phyloP scores from a whole-genome alignment of 2,113 vertebrate genomes.

The Thinocorus orbignyianus region DNA sequence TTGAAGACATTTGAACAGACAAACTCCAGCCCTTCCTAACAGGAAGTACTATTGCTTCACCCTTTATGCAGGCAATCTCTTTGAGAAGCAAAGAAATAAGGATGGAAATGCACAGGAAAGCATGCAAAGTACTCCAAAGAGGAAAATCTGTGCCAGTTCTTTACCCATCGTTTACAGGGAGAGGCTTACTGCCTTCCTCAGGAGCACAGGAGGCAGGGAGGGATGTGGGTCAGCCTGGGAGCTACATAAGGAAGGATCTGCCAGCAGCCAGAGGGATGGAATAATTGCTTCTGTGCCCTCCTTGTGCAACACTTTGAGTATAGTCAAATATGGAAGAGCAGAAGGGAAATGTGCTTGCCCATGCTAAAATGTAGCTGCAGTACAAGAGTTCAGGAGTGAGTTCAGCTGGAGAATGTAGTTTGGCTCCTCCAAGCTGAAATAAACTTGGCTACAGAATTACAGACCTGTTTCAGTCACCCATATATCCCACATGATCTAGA shows the following conservation, averaged over 20 bases:
- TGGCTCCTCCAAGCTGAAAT: not conserved
- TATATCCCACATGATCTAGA: not conserved
- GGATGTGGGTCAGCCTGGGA: not conserved
- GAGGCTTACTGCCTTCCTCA: not conserved
- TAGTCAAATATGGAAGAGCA: not conserved
- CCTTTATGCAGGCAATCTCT: not conserved
- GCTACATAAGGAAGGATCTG: not conserved
- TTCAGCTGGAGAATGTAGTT: not conserved
- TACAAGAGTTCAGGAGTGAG: not conserved
- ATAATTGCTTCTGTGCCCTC: not conserved
- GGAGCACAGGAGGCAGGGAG: not conserved
- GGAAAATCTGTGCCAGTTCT: not conserved
- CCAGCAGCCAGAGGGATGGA: not conserved
- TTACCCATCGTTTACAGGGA: not conserved
- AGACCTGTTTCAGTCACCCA: not conserved
- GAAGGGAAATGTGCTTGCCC: not conserved
- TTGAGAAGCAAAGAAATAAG: not conserved
- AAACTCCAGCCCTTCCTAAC: not conserved
- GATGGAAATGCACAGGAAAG: not conserved
- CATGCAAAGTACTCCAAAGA: not conserved
- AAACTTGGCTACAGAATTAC: not conserved
- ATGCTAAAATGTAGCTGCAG: not conserved
- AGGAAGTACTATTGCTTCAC: not conserved
- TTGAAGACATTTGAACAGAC: not conserved
- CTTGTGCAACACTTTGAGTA: not conserved